Percentiles rank a stretch among this genome's conserved stretches.
These are phyloP conservation scores for Smithornis capensis DNA, from an alignment of 2,113 vertebrate genomes.

Conservation along the genomic window DNA sequence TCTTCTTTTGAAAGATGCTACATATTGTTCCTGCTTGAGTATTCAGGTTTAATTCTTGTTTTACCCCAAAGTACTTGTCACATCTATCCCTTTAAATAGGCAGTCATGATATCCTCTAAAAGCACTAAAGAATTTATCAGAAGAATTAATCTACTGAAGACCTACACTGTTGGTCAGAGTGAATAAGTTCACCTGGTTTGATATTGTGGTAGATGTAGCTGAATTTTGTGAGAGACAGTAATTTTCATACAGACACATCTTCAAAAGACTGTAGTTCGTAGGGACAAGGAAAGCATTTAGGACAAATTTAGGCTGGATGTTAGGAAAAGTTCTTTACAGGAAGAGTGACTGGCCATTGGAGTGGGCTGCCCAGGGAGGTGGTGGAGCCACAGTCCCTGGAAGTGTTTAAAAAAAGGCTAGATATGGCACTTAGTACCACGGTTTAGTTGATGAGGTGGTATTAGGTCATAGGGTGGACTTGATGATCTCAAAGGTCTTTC, in stretches of 20 bases:
- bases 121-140: neutral
- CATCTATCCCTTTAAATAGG: neutral
- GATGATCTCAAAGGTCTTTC: too few relatives aligned
- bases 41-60: neutral
- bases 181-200: neutral
- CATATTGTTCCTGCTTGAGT: neutral
- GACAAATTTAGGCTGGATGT: too few relatives aligned
- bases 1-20: neutral
- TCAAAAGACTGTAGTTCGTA: neutral
- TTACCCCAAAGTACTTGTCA: neutral
- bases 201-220: neutral
- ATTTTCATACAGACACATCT: neutral
- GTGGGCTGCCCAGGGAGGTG: too few relatives aligned
- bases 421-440: too few relatives aligned
- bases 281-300: too few relatives aligned
- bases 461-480: too few relatives aligned
- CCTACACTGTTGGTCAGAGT: neutral
- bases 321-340: too few relatives aligned
- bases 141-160: neutral
- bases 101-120: neutral
- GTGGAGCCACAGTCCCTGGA: too few relatives aligned
- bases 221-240: neutral
- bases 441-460: too few relatives aligned
- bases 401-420: too few relatives aligned
- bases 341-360: too few relatives aligned